Conservation (phyloP, 2,888 invertebrate genomes). For the Alloplasta piceator region DNA sequence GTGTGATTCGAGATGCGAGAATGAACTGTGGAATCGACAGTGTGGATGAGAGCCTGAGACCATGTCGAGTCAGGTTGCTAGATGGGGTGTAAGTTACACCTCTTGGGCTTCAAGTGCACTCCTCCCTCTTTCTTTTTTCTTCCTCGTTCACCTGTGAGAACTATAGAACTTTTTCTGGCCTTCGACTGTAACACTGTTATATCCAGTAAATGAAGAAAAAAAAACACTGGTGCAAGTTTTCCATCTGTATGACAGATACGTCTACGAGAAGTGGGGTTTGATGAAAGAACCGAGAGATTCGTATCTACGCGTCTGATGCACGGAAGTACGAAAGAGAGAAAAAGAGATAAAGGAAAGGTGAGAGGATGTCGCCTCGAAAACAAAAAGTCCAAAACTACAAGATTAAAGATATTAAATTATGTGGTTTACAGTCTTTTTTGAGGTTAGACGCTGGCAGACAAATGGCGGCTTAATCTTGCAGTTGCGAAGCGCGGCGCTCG, state of each 20-base stretch:
- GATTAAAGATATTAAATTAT: too few relatives aligned
- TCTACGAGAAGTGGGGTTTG: not conserved
- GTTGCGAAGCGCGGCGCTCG: conserved; percentile 39
- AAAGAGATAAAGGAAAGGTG: not conserved
- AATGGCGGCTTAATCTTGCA: conserved; percentile 10
- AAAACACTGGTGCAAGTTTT: conserved; percentile 7
- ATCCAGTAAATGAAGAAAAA: too few relatives aligned
- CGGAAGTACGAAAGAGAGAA: not conserved
- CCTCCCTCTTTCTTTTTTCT: not conserved
- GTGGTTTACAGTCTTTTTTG: too few relatives aligned
- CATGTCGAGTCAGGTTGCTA: conserved; percentile 69
- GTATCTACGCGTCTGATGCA: not conserved
- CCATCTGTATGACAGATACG: not conserved
- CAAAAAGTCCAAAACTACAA: too few relatives aligned
- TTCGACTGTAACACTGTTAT: not conserved
- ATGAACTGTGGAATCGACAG: conserved; percentile 57
- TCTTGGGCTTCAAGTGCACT: conserved; percentile 31
- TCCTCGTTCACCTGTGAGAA: not conserved
- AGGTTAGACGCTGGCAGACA: too few relatives aligned
- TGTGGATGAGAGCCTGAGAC: conserved; percentile 39
- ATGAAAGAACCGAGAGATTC: conserved; percentile 7
- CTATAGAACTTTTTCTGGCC: not conserved
- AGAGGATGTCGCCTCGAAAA: too few relatives aligned
- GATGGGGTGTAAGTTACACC: conserved; percentile 72
- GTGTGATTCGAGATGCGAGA: conserved; percentile 60